These are phyloP conservation scores for Malurus elegans DNA, from an alignment of 2,113 vertebrate species.

Conservation along the genomic window DNA sequence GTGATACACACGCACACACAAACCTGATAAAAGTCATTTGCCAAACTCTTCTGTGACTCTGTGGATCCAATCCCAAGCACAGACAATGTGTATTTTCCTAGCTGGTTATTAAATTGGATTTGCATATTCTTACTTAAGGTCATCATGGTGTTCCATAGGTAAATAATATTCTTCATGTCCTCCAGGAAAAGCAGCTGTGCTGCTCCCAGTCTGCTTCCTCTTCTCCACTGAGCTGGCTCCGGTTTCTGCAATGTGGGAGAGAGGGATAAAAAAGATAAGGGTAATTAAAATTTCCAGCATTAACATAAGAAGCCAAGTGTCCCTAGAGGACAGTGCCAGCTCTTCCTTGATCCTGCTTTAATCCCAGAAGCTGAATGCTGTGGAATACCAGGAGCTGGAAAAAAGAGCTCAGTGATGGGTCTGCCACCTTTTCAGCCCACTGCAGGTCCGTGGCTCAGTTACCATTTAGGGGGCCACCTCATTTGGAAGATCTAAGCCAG, in stretches of 20 bases:
- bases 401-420: background rate
- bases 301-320: background rate
- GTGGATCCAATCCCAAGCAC: conserved; percentile 58
- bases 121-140: background rate
- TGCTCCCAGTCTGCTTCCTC: background rate
- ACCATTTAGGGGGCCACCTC: background rate
- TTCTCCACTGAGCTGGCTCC: background rate
- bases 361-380: background rate
- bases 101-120: conserved; percentile 26
- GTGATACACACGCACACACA: background rate
- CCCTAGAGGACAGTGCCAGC: background rate
- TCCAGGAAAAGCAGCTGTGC: background rate
- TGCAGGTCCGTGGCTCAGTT: background rate
- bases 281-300: background rate
- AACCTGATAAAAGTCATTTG: conserved; percentile 35
- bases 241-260: background rate
- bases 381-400: background rate
- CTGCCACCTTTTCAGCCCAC: background rate
- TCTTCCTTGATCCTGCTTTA: background rate
- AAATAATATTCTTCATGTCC: background rate
- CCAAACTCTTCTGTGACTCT: conserved; percentile 33
- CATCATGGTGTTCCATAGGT: background rate
- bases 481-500: background rate
- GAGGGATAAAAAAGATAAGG: background rate
- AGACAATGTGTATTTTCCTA: conserved; percentile 38